These are phyloP conservation scores for Rhagonycha lutea DNA, from an alignment of 2,888 invertebrate species.

Conservation along the genomic window DNA sequence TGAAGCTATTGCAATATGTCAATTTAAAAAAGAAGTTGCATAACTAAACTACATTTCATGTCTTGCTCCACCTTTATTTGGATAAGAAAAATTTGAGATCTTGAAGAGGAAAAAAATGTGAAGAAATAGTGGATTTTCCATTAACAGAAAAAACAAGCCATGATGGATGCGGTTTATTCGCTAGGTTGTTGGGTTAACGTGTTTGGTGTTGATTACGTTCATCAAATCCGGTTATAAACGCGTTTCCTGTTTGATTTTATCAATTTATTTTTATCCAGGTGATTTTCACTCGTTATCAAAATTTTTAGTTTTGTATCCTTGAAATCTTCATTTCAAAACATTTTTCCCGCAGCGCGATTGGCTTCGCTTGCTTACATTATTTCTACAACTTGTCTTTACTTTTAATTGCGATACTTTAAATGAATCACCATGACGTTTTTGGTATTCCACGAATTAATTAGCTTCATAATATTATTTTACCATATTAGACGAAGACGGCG, in stretches of 20 bases:
- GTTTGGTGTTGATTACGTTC: slow-evolving; percentile 15
- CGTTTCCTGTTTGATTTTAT: background rate
- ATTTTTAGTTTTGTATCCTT: background rate
- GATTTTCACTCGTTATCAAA: background rate
- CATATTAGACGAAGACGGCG: background rate
- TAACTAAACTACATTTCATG: background rate
- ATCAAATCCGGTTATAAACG: slow-evolving; percentile 5
- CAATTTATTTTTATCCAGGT: background rate
- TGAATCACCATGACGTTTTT: background rate
- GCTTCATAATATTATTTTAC: background rate
- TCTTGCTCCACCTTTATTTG: background rate
- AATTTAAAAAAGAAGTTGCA: background rate
- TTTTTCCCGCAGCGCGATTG: background rate
- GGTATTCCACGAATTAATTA: slow-evolving; percentile 4
- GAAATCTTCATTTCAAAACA: background rate
- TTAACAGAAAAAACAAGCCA: slow-evolving; percentile 12
- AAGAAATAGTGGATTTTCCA: slow-evolving; percentile 16
- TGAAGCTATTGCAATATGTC: background rate
- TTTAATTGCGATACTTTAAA: background rate
- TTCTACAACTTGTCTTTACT: background rate
- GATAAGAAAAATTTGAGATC: background rate
- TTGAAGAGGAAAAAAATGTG: background rate
- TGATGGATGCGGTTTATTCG: slow-evolving; percentile 18
- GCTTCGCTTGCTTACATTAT: background rate
- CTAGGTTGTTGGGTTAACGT: slow-evolving; percentile 15